Conservation (phyloP, 2,888 invertebrate species). For the Diploptera punctata region DNA sequence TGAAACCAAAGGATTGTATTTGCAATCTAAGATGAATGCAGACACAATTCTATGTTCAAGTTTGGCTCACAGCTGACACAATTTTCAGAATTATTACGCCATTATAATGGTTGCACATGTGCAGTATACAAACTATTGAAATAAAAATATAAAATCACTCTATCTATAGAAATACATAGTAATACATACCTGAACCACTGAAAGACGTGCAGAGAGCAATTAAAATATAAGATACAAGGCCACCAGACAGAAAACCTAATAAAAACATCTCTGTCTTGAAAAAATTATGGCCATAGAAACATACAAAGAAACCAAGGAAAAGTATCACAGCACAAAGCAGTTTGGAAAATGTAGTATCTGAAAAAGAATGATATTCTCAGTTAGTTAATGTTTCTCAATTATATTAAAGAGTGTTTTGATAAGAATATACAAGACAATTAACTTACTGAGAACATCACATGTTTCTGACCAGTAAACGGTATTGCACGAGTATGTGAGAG, state of each 20-base stretch:
- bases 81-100: too few relatives aligned
- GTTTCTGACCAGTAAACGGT: constrained; percentile 51
- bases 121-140: too few relatives aligned
- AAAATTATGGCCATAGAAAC: constrained; percentile 68
- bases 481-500: constrained; percentile 70
- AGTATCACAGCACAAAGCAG: constrained; percentile 61
- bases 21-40: too few relatives aligned
- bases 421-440: too few relatives aligned
- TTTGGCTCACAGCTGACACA: too few relatives aligned
- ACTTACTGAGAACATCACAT: constrained; percentile 64
- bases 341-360: constrained; percentile 59
- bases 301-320: constrained; percentile 67
- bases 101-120: too few relatives aligned
- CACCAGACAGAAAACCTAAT: constrained; percentile 64
- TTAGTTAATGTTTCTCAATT: not conserved
- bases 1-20: too few relatives aligned
- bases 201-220: constrained; percentile 22
- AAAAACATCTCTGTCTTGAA: constrained; percentile 68
- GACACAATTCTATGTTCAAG: too few relatives aligned
- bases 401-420: too few relatives aligned
- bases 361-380: constrained; percentile 40
- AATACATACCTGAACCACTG: constrained; percentile 28
- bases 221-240: constrained; percentile 62
- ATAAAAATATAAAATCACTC: too few relatives aligned
- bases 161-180: too few relatives aligned